A percentile compares a stretch with the other conserved stretches of the same genome.
phyloP scores from a whole-genome alignment of 2,113 vertebrate species.

The Centropus unirufus region DNA sequence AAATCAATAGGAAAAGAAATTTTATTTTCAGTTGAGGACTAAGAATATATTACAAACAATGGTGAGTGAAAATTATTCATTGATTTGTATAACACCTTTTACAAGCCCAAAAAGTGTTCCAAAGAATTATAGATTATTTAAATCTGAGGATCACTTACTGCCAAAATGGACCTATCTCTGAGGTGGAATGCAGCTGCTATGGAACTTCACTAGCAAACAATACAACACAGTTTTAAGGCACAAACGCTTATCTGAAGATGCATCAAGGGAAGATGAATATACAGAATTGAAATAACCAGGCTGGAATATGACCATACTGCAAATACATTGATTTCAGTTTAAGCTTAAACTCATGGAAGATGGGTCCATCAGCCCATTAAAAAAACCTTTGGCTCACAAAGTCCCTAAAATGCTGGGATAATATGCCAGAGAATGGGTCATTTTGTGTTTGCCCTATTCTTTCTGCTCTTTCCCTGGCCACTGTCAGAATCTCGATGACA shows the following conservation, averaged over 20 bases:
- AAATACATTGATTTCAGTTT: background rate
- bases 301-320: conserved; percentile 19
- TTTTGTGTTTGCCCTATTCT: background rate
- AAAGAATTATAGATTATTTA: conserved; percentile 71
- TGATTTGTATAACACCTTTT: conserved; percentile 77
- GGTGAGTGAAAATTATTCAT: conserved; percentile 79
- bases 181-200: conserved; percentile 1
- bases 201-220: conserved; percentile 6
- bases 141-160: conserved; percentile 39
- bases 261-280: conserved; percentile 42
- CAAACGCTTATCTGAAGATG: conserved; percentile 28
- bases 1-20: conserved; percentile 82
- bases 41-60: conserved; percentile 79
- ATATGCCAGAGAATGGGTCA: background rate
- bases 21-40: conserved; percentile 78
- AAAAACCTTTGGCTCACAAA: background rate
- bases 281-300: conserved; percentile 39
- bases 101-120: conserved; percentile 75
- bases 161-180: conserved; percentile 16
- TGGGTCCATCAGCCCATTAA: background rate
- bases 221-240: background rate
- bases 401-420: background rate
- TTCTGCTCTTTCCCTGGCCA: background rate
- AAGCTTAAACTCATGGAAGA: background rate
- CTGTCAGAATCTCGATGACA: background rate